Evolutionary conservation across 2,113 vertebrate genomes (phyloP), one percentile per base, ranked within the genome.

Genomic region (Synodontis membranacea): DNA sequence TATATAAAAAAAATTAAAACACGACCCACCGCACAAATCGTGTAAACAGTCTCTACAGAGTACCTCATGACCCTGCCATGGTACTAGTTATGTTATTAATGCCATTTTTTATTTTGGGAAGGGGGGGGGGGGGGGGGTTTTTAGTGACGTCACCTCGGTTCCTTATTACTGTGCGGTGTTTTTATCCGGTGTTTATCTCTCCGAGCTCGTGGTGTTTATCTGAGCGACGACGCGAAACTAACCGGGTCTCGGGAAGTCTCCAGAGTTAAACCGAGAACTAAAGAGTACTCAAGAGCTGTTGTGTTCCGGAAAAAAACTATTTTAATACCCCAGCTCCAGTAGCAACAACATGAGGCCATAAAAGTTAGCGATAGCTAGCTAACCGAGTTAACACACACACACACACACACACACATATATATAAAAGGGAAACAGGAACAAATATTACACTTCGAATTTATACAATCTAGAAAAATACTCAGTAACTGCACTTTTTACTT

Each of bases 361-460:
- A 79, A 54, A 58, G 52, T 80, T 80, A 80, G 78, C 78, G 34
- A 4, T 79, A 39, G 21, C 82, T 54, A 28, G 82, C 62, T 68
- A 82, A 31, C 80, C n/a, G 34, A 21, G 44, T 70, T 80, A 52
- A 28, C 31, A n/a, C n/a, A n/a, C n/a, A n/a, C n/a, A n/a, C n/a
- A n/a, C n/a, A n/a, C n/a, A n/a, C n/a, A n/a, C n/a, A n/a, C n/a
- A n/a, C n/a, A n/a, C n/a, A n/a, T n/a, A n/a, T n/a, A n/a, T n/a
- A n/a, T 7, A 11, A 39, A 39, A 7, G 0, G 2, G 10, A 10
- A 56, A 46, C 34, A 44, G 21, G 4, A 42, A 23, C 25, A 75
- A 6, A 75, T 5, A 15, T 28, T n/a, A 10, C 25, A 19, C 5
- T 58, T 23, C 28, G 14, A 17, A 23, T 68, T 83, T 10, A 34